Evolutionary conservation across 1,140 invertebrate genomes (phyloP).

Genomic region (Proctacanthus coquilletti): DNA sequence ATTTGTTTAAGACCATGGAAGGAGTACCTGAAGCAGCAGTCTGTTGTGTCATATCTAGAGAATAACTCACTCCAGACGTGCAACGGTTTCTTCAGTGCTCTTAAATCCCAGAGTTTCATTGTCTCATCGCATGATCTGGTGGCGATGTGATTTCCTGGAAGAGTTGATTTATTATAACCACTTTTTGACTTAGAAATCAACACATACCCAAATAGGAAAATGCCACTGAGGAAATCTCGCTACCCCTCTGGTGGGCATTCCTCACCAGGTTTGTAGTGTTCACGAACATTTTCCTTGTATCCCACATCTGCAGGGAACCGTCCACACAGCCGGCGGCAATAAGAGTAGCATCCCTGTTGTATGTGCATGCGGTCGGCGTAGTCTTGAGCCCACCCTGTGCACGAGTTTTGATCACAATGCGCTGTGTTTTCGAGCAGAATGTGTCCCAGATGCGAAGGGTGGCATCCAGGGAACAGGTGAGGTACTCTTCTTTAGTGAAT

Average conservation of each 20-base stretch:
- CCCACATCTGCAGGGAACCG: conserved; percentile 97
- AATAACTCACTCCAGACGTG: conserved; percentile 52
- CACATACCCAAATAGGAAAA: conserved; percentile 76
- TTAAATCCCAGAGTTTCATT: conserved; percentile 88
- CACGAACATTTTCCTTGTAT: conserved; percentile 68
- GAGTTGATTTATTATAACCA: background rate
- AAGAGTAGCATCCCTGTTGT: conserved; percentile 74
- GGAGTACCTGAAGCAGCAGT: conserved; percentile 40
- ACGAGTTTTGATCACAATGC: conserved; percentile 79
- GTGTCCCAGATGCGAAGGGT: conserved; percentile 85
- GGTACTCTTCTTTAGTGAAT: conserved; percentile 75
- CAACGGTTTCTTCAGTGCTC: conserved; percentile 66
- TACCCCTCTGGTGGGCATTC: conserved; percentile 64
- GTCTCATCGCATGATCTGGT: conserved; percentile 84
- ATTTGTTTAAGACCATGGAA: background rate
- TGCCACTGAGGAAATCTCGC: conserved; percentile 66
- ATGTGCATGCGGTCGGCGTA: conserved; percentile 69
- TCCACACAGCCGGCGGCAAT: conserved; percentile 86
- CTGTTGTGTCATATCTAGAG: conserved; percentile 80
- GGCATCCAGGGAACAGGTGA: conserved; percentile 87
- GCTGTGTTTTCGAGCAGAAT: conserved; percentile 51
- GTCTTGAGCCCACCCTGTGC: conserved; percentile 78
- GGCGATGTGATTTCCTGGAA: conserved; percentile 36
- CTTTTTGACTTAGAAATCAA: conserved; percentile 19
- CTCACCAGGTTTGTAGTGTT: conserved; percentile 65